phyloP scores from a whole-genome alignment of 2,797 vertebrate genomes.

The Sphaeramia orbicularis region DNA sequence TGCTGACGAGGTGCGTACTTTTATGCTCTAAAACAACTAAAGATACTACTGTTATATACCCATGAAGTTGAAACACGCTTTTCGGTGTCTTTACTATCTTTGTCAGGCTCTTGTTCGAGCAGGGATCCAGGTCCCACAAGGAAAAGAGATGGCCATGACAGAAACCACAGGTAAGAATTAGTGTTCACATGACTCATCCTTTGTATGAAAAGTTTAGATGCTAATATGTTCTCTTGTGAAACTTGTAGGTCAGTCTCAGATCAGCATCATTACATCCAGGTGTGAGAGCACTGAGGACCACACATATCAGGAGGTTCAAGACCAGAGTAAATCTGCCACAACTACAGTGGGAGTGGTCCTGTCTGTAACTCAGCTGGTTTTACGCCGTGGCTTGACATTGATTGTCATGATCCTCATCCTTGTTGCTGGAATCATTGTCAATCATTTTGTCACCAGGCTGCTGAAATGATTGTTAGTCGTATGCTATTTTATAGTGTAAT shows the following conservation, averaged over 20 bases:
- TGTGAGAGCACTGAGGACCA: constrained; percentile 18
- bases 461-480: constrained; percentile 54
- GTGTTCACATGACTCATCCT: too few relatives aligned
- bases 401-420: constrained; percentile 77
- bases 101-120: too few relatives aligned
- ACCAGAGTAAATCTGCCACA: constrained; percentile 5
- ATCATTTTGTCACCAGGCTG: constrained; percentile 49
- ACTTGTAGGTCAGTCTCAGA: constrained; percentile 30
- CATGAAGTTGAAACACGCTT: too few relatives aligned
- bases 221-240: too few relatives aligned
- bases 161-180: too few relatives aligned
- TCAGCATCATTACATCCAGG: background rate
- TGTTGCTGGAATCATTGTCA: constrained; percentile 63
- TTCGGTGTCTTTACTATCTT: too few relatives aligned
- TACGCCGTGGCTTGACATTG: constrained; percentile 73
- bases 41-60: too few relatives aligned
- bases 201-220: too few relatives aligned
- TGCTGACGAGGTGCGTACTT: constrained; percentile 88
- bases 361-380: constrained; percentile 70
- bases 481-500: too few relatives aligned
- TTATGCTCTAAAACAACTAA: too few relatives aligned
- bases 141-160: too few relatives aligned
- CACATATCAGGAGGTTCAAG: background rate
- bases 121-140: too few relatives aligned
- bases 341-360: constrained; percentile 61